phyloP scores from a whole-genome alignment of 1,140 invertebrate species.

The Globodera ellingtonae region DNA sequence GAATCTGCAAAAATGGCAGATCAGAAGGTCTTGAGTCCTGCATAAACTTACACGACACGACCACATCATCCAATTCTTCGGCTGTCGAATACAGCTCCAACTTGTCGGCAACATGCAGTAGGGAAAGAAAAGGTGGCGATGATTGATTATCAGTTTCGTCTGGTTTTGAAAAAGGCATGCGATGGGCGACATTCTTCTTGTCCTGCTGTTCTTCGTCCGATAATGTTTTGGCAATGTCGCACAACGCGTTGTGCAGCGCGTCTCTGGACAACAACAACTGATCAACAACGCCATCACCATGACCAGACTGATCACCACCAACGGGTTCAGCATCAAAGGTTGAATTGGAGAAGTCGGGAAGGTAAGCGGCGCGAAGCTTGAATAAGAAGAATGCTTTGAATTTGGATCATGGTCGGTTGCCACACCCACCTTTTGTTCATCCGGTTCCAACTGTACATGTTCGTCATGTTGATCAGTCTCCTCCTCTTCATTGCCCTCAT shows the following conservation, averaged over 20 bases:
- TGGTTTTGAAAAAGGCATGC: not conserved
- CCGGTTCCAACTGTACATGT: not conserved
- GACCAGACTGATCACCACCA: not conserved
- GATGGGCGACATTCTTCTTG: not conserved
- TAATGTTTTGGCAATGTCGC: not conserved
- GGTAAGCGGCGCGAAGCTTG: not conserved
- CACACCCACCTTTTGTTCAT: not conserved
- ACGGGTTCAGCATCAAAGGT: not conserved
- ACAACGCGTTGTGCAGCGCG: not conserved
- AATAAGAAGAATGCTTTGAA: not conserved
- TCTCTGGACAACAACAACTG: not conserved
- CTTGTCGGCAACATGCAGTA: not conserved
- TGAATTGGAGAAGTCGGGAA: not conserved
- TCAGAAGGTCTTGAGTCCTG: not conserved
- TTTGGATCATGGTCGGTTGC: too few relatives aligned
- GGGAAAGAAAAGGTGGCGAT: conserved; percentile 1
- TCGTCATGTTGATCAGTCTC: not conserved
- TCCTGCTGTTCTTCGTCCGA: not conserved
- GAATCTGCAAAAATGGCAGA: conserved; percentile 14
- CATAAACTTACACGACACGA: conserved; percentile 8
- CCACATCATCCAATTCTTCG: not conserved
- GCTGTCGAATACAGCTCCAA: conserved; percentile 10
- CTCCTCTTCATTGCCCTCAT: not conserved
- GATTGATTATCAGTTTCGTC: not conserved
- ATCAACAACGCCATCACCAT: not conserved